A percentile compares a stretch with the other conserved stretches of the same genome.
These are phyloP conservation scores for Adoxophyes honmai DNA, from an alignment of 1,140 invertebrate genomes.

Conservation along the genomic window DNA sequence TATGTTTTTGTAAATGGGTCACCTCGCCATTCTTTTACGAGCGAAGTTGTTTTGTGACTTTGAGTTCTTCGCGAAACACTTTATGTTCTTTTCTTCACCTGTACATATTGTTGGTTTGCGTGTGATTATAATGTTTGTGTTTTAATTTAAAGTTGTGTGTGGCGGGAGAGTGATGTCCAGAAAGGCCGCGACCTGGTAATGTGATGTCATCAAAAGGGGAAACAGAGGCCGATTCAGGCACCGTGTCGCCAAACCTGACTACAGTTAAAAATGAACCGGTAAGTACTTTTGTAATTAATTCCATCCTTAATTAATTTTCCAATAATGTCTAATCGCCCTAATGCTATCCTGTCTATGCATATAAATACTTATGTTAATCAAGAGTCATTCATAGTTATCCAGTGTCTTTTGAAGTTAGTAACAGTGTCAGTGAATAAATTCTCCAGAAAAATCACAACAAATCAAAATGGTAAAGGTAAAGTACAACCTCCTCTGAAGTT, in stretches of 20 bases:
- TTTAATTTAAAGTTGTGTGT: slow-evolving; percentile 51
- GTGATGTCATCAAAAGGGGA: slow-evolving; percentile 78
- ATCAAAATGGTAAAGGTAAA: no score
- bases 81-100: slow-evolving; percentile 22
- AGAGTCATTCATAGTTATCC: neutral
- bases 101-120: slow-evolving; percentile 24
- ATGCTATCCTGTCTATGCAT: no score
- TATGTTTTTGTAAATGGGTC: slow-evolving; percentile 76
- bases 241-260: slow-evolving; percentile 69
- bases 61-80: slow-evolving; percentile 26
- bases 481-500: no score
- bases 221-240: slow-evolving; percentile 77
- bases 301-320: neutral
- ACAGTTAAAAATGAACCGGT: slow-evolving; percentile 75
- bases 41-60: slow-evolving; percentile 43
- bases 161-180: slow-evolving; percentile 72
- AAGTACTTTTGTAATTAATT: slow-evolving; percentile 32
- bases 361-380: no score
- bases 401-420: no score
- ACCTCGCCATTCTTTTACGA: slow-evolving; percentile 69
- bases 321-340: no score
- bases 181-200: slow-evolving; percentile 64
- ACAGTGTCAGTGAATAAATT: no score
- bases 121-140: slow-evolving; percentile 20
- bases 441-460: no score